These are phyloP conservation scores for Mesochorus sp. DNA, from an alignment of 2,888 invertebrate species.

Conservation along the genomic window DNA sequence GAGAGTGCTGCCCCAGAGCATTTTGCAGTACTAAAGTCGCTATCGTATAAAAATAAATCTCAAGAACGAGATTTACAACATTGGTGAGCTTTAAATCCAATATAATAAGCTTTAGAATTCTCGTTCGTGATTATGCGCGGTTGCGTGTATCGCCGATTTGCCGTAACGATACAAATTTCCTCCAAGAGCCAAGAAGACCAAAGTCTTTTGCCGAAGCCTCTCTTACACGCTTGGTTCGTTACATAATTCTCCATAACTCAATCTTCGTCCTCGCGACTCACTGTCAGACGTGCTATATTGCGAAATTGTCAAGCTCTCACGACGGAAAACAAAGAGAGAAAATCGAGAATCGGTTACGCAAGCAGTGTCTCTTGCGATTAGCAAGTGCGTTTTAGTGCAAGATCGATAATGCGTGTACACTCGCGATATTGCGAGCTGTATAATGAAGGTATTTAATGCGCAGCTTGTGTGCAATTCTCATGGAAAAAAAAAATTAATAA, in stretches of 20 bases:
- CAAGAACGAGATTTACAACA: too few relatives aligned
- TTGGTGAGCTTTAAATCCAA: not conserved
- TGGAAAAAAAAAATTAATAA: too few relatives aligned
- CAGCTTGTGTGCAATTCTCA: too few relatives aligned
- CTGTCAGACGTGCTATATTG: constrained; percentile 25
- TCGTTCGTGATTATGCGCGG: constrained; percentile 13
- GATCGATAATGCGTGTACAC: constrained; percentile 40
- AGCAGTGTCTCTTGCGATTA: constrained; percentile 30
- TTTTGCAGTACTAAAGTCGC: too few relatives aligned
- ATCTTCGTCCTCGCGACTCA: constrained; percentile 42
- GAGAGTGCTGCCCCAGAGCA: too few relatives aligned
- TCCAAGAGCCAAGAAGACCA: not conserved
- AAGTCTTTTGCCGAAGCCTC: not conserved
- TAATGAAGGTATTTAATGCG: not conserved
- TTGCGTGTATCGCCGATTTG: constrained; percentile 21
- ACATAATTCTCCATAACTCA: constrained; percentile 46
- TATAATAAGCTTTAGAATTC: constrained; percentile 12
- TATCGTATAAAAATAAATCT: too few relatives aligned
- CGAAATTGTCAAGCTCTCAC: constrained; percentile 51
- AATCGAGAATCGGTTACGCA: constrained; percentile 38
- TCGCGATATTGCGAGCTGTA: not conserved
- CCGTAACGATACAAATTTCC: constrained; percentile 21
- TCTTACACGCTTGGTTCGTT: constrained; percentile 19
- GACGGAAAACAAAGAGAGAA: constrained; percentile 6
- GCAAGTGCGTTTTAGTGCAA: constrained; percentile 33